Conservation (phyloP, 2,888 invertebrate species). For the Brenthis ino region DNA sequence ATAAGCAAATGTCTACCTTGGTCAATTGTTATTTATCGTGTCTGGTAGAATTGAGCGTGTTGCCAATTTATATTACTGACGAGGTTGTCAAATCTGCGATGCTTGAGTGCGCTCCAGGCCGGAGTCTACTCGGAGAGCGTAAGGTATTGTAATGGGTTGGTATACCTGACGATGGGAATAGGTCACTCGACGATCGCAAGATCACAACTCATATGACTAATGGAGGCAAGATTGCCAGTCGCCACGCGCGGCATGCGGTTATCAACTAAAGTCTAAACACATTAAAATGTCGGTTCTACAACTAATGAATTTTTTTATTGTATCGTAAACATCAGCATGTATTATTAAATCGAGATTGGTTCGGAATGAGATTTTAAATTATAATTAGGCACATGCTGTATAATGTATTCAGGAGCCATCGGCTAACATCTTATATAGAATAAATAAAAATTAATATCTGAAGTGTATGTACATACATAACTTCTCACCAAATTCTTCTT, state of each 20-base stretch:
- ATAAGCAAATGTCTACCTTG: slow-evolving; percentile 57
- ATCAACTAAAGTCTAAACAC: slow-evolving; percentile 69
- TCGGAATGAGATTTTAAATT: slow-evolving; percentile 14
- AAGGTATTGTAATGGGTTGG: slow-evolving; percentile 11
- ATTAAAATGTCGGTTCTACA: slow-evolving; percentile 66
- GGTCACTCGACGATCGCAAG: slow-evolving; percentile 28
- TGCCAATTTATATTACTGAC: slow-evolving; percentile 35
- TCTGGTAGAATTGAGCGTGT: slow-evolving; percentile 47
- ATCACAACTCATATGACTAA: slow-evolving; percentile 45
- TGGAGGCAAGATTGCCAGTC: slow-evolving; percentile 52
- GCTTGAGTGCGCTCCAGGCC: background rate
- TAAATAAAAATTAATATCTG: no score
- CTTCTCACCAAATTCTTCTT: no score
- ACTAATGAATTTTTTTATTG: slow-evolving; percentile 52
- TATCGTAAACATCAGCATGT: slow-evolving; percentile 41
- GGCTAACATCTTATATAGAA: no score
- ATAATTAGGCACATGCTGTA: background rate
- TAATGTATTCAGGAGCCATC: background rate
- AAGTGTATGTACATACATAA: no score
- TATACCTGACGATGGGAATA: slow-evolving; percentile 20
- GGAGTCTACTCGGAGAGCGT: slow-evolving; percentile 12
- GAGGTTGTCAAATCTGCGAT: background rate
- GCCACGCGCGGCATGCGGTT: slow-evolving; percentile 65
- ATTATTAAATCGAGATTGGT: slow-evolving; percentile 23
- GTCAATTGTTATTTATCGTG: slow-evolving; percentile 55